Base-by-base conservation (phyloP, 2,797 vertebrate genomes). In the Silurus aristotelis region DNA sequence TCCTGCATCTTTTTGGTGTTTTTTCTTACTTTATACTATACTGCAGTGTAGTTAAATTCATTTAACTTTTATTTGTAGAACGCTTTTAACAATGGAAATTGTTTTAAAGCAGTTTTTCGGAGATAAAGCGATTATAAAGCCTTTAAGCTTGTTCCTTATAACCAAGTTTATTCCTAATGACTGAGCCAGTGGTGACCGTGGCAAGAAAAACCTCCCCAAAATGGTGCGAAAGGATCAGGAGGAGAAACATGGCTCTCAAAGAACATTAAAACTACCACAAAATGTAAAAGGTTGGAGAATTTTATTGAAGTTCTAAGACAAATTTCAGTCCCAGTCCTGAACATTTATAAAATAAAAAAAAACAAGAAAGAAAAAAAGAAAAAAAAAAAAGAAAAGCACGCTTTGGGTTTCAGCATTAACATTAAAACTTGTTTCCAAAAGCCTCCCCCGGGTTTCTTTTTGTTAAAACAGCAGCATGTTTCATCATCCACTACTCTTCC, bases 221-320 rank as follows among this genome's bases (percentile, higher is more conserved):
- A 31, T 1, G 75, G 58, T 9, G 22, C 20, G 0, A 22, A 20
- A 79, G 58, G 76, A n/a, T 79, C 19, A 60, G 75, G 52, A 27
- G 25, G 20, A 77, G 25, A 20, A 58, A 38, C 38, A 5, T 15
- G 22, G 38, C 27, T 46, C 31, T 60, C 4, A 15, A 46, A 58
- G 46, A 66, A 80, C 46, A 80, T 67, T 80, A 19, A 48, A 67
- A 80, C 52, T 15, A 67, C 43, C 79, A 22, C 63, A 27, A 67
- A 67, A 52, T 80, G 12, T 55, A 80, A 67, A 80, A 67, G 63
- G 48, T 94, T 89, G 91, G 94, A 95, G 91, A 93, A 90, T 94
- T 96, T 96, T 96, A 95, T 96, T 96, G 93, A 95, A 95, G 95
- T 93, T 93, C 84, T 84, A 95, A 95, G 91, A 94, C 94, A 91